Percentiles rank a stretch among this genome's conserved stretches.
Evolutionary conservation across 2,113 vertebrate genomes (phyloP).

Genomic region (Tetrax tetrax): DNA sequence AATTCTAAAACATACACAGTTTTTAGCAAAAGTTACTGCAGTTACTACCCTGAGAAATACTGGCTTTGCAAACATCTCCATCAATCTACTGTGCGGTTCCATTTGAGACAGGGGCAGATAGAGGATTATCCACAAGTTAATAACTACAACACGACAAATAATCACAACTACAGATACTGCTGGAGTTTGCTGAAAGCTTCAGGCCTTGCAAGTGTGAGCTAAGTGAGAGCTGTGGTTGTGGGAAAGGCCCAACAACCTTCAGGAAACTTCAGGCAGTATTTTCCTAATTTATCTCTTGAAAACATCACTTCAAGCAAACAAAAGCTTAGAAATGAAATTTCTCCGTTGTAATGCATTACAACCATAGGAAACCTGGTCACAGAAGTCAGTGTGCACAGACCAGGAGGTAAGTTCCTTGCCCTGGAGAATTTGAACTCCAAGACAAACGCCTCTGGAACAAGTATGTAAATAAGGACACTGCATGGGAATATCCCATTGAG

Average conservation of each 20-base stretch:
- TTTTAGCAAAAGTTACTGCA: background rate
- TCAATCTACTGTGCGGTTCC: background rate
- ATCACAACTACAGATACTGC: background rate
- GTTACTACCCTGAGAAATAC: background rate
- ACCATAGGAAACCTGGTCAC: background rate
- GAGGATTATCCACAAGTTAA: background rate
- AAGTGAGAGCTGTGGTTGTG: background rate
- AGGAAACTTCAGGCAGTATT: background rate
- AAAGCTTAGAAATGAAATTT: background rate
- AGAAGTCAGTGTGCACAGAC: background rate
- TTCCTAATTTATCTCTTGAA: background rate
- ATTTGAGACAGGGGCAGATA: background rate
- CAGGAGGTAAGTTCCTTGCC: background rate
- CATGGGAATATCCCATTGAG: background rate
- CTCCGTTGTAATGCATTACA: background rate
- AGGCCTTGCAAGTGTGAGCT: background rate
- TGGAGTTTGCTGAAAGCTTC: background rate
- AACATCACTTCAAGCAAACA: background rate
- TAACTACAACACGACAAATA: background rate
- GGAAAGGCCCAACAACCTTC: background rate
- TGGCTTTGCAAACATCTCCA: background rate
- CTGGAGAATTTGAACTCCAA: background rate
- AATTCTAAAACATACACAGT: background rate
- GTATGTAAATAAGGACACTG: background rate
- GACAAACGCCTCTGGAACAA: background rate